Base-by-base conservation (phyloP, 2,113 vertebrate species). In the Halcyon malimbica region DNA sequence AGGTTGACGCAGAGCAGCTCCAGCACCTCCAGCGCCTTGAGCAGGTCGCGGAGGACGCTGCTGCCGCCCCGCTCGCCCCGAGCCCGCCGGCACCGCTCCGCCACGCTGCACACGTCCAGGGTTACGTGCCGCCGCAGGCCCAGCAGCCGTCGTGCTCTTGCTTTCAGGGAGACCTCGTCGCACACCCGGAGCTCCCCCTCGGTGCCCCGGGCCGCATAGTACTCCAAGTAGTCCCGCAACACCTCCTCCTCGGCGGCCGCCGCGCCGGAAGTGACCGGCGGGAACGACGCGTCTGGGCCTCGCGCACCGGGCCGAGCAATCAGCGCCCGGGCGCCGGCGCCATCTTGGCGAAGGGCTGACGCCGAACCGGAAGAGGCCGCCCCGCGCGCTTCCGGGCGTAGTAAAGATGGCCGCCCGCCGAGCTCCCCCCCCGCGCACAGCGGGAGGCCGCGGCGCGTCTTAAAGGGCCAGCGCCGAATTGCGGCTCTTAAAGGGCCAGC, bases 1-100 rank as follows among this genome's bases (percentile, higher is more conserved):
- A 98, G 80, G 84, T 98, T 96, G 78, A 97, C 42, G 46, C 97
- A 98, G 41, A 98, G 87, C 51, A 98, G 89, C 93, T 98, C 97
- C 82, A 98, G 91, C 56, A 98, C 71, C 80, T 96, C 97, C n/a
- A 97, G 87, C 2, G 97, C 97, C 37, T 54, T 83, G 11, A 83
- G 59, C 35, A 98, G 86, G 37, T 59, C 24, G 3, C 31, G 68
- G 12, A 95, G 73, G 21, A 89, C 46, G 16, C 48, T 21, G 16
- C 48, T 21, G 62, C 54, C 50, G n/a, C 63, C 73, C 35, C 24
- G 56, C 59, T 56, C 35, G 8, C 57, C 70, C 8, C 41, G 76
- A 46, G 50, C 63, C 59, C 50, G 39, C 39, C 91, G 39, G 51
- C 77, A 96, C 35, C 80, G 79, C 64, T 90, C 89, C 16, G 80